Evolutionary conservation across 2,113 vertebrate species (phyloP).

Genomic region (Sebastes schlegelii): DNA sequence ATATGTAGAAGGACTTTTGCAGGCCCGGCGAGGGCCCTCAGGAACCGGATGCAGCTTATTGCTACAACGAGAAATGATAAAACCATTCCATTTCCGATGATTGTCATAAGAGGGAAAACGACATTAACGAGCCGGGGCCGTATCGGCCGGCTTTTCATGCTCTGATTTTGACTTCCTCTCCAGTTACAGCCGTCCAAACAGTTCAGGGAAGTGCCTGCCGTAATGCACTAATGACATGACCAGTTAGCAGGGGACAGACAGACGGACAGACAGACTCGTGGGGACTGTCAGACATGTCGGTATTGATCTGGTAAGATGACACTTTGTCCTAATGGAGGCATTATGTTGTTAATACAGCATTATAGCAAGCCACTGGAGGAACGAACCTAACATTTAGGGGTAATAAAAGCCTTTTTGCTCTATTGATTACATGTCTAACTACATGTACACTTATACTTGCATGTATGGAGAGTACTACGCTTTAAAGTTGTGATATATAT

Average conservation of each 20-base stretch:
- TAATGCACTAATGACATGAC: conserved; percentile 73
- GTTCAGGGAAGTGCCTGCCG: conserved; percentile 74
- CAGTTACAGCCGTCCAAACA: conserved; percentile 70
- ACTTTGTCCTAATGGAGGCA: conserved; percentile 76
- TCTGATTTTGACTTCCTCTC: conserved; percentile 70
- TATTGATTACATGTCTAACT: conserved; percentile 49
- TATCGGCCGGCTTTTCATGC: conserved; percentile 60
- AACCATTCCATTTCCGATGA: conserved; percentile 66
- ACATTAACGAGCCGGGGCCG: conserved; percentile 61
- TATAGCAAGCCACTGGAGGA: conserved; percentile 44
- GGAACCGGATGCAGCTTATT: conserved; percentile 55
- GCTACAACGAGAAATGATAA: conserved; percentile 63
- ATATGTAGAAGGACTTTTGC: conserved; percentile 24
- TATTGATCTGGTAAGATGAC: conserved; percentile 81
- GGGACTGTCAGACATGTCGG: conserved; percentile 73
- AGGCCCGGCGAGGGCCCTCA: conserved; percentile 16
- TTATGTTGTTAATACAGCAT: conserved; percentile 73
- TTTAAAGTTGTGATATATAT: not conserved
- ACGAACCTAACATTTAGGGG: conserved; percentile 51
- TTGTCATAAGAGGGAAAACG: conserved; percentile 64
- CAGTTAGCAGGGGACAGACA: conserved; percentile 69
- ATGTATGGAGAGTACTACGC: not conserved
- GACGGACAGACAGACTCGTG: conserved; percentile 65
- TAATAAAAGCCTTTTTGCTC: conserved; percentile 57
- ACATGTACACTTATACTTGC: conserved; percentile 5